Evolutionary conservation across 2,797 vertebrate species (phyloP).

Genomic region (Leptoclinus maculatus): DNA sequence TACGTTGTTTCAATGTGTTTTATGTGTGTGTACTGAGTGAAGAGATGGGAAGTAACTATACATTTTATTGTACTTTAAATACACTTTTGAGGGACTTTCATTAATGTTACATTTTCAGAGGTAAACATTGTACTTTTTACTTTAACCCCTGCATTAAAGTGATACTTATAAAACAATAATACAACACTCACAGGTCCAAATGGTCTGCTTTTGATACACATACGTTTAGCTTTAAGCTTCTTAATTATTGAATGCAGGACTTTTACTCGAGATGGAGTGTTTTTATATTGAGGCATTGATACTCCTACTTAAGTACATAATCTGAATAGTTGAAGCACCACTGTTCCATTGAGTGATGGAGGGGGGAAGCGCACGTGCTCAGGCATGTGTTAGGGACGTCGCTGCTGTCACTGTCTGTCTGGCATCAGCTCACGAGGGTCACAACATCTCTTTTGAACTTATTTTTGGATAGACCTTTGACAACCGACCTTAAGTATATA

Average conservation of each 20-base stretch:
- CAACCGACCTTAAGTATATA: conserved; percentile 36
- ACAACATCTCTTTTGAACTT: conserved; percentile 69
- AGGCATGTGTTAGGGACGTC: conserved; percentile 61
- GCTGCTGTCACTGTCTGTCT: conserved; percentile 72
- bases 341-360: conserved; percentile 15
- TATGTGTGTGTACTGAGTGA: neutral
- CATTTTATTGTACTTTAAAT: neutral
- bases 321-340: neutral
- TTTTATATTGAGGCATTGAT: neutral
- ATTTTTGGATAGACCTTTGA: conserved; percentile 78
- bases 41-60: neutral
- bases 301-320: neutral
- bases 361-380: conserved; percentile 56
- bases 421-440: conserved; percentile 43
- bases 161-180: neutral
- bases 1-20: neutral
- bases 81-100: neutral
- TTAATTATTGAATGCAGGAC: neutral
- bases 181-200: neutral
- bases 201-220: neutral
- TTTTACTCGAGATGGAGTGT: neutral
- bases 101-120: neutral
- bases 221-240: too few species aligned
- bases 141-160: neutral
- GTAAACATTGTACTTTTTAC: neutral